Base-by-base conservation (phyloP, 2,888 invertebrate species). In the Nephrotoma appendiculata region DNA sequence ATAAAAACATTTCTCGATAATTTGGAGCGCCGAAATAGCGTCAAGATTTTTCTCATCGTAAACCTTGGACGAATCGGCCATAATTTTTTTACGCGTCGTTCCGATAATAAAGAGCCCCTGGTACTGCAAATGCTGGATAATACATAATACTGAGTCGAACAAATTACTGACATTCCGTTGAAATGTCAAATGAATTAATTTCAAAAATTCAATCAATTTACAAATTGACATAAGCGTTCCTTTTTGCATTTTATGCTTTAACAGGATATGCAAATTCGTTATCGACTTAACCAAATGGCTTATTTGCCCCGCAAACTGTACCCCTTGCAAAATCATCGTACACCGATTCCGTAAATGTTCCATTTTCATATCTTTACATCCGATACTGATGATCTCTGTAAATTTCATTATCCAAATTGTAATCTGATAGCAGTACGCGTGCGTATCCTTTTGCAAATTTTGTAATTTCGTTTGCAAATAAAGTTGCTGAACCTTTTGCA, bases 151-250 rank as follows among this genome's bases (percentile, higher is more conserved):
- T 11, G 96, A 94, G 89, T 95, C 95, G 31, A 95, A 93, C 86
- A 98, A 94, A 88, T 94, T 93, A 88, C 95, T 93, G 86, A 94
- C 93, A 90, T 96, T 94, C 57, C 94, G 92, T 87, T 94, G 93
- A 89, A 96, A 95, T 12, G 94, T 94, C 88, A 94, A 93, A 89
- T 95, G 95, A 88, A 98, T 93, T 44, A 95, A 93, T 92, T 97
- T 97, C 52, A 98, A 91, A 87, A 96, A 93, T 91, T 98, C 97
- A 87, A 97, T 93, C 41, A 98, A 93, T 89, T 95, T 95, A 92
- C 97, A 98, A 86, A 98, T 92, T 3, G 94, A 93, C 88, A 96
- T 92, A 11, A 97, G 93, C 57, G 95, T 94, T 48, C 94, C 94
- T 90, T 96, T 96, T 0, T 95, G 94, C 92, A 98, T 94, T 4